Conservation (phyloP, 2,113 vertebrate species). For the Bagarius yarrelli region DNA sequence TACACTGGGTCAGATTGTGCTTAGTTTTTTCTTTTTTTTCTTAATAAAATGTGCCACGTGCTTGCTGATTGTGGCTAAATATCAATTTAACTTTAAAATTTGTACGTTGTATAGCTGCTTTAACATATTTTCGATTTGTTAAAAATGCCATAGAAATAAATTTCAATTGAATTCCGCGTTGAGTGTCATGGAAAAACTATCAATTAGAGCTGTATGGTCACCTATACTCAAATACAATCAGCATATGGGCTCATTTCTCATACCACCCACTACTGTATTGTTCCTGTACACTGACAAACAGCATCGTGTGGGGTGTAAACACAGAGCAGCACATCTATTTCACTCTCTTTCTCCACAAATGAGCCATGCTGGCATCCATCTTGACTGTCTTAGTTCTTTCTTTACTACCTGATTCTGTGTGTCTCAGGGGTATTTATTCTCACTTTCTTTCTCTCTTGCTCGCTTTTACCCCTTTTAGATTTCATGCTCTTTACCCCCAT, state of each 20-base stretch:
- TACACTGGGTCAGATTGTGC: no score
- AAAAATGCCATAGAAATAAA: no score
- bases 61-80: no score
- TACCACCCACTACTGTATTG: not conserved
- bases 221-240: not conserved
- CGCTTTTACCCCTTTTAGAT: not conserved
- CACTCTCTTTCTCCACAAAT: slow-evolving; percentile 19
- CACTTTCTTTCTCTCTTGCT: not conserved
- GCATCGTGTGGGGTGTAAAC: not conserved
- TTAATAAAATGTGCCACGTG: no score
- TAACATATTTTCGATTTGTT: no score
- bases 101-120: no score
- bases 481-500: slow-evolving; percentile 24
- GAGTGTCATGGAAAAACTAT: not conserved
- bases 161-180: no score
- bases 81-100: no score
- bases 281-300: not conserved
- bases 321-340: slow-evolving; percentile 5
- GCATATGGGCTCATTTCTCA: not conserved
- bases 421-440: slow-evolving; percentile 14
- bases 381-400: slow-evolving; percentile 37
- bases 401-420: slow-evolving; percentile 33
- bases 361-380: slow-evolving; percentile 45
- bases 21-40: no score
- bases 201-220: not conserved